phyloP scores from a whole-genome alignment of 2,797 vertebrate genomes.

The Helicolenus hilgendorfi region DNA sequence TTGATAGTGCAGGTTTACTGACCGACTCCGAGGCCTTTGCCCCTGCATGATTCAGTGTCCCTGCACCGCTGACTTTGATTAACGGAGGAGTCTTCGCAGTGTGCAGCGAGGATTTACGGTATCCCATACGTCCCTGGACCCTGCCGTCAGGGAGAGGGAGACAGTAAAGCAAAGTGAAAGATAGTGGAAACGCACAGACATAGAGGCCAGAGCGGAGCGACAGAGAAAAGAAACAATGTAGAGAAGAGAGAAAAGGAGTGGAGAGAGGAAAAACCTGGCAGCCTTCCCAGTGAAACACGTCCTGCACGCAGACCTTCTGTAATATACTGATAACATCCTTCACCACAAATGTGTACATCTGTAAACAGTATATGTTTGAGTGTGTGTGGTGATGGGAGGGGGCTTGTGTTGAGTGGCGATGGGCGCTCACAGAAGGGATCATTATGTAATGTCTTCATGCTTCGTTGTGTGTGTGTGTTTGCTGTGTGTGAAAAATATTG shows the following conservation, averaged over 20 bases:
- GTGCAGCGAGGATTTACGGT: conserved; percentile 50
- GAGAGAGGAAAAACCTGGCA: conserved; percentile 22
- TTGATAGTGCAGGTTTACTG: conserved; percentile 47
- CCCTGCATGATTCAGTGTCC: conserved; percentile 51
- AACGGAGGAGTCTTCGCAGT: conserved; percentile 60
- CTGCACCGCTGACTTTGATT: conserved; percentile 66
- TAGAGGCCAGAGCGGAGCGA: background rate
- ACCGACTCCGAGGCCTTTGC: conserved; percentile 53
- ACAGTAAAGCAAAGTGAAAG: conserved; percentile 6
- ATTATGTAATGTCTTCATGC: background rate
- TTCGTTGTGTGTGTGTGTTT: background rate
- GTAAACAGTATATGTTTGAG: background rate
- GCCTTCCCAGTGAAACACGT: conserved; percentile 41
- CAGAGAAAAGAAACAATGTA: conserved; percentile 27
- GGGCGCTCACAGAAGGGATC: background rate
- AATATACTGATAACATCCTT: conserved; percentile 59
- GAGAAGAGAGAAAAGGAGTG: conserved; percentile 12
- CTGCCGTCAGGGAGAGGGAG: conserved; percentile 1
- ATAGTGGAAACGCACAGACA: conserved; percentile 22
- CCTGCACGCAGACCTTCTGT: conserved; percentile 31
- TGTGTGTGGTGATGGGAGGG: background rate
- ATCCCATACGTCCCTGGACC: conserved; percentile 35
- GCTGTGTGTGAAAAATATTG: conserved; percentile 11
- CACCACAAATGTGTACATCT: conserved; percentile 35
- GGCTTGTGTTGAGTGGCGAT: background rate